phyloP scores from a whole-genome alignment of 2,888 invertebrate species.

The Drosophila engyochracea region DNA sequence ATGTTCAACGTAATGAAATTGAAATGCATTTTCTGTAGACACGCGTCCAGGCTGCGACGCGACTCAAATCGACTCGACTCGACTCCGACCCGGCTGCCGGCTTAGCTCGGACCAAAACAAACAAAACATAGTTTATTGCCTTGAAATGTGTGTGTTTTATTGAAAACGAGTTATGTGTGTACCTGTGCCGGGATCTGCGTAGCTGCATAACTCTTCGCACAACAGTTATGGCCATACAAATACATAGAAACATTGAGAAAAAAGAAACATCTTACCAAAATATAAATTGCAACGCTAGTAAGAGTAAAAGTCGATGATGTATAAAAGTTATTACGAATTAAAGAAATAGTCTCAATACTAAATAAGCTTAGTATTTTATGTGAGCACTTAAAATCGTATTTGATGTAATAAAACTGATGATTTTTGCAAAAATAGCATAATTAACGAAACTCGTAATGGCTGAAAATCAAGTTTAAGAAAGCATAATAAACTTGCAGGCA shows the following conservation, averaged over 20 bases:
- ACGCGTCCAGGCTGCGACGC: conserved; percentile 39
- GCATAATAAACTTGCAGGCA: background rate
- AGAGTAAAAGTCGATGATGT: background rate
- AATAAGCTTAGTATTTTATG: background rate
- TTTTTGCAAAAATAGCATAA: background rate
- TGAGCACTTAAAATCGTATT: background rate
- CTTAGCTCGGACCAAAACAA: conserved; percentile 16
- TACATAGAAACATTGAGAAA: background rate
- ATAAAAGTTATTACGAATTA: background rate
- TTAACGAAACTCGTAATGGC: background rate
- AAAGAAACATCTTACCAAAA: background rate
- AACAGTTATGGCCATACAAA: background rate
- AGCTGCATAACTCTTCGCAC: conserved; percentile 24
- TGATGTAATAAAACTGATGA: background rate
- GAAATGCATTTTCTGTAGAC: conserved; percentile 67
- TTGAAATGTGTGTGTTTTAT: conserved; percentile 65
- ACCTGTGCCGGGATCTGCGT: conserved; percentile 36
- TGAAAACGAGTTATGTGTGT: conserved; percentile 66
- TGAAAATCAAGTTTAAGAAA: background rate
- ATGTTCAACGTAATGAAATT: conserved; percentile 53
- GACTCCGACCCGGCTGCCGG: conserved; percentile 42
- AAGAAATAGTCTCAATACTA: background rate
- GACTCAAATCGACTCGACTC: background rate
- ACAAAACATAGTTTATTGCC: conserved; percentile 68
- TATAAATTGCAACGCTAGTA: background rate